Base-by-base conservation (phyloP, 2,888 invertebrate species). In the Drosophila villosipedis region DNA sequence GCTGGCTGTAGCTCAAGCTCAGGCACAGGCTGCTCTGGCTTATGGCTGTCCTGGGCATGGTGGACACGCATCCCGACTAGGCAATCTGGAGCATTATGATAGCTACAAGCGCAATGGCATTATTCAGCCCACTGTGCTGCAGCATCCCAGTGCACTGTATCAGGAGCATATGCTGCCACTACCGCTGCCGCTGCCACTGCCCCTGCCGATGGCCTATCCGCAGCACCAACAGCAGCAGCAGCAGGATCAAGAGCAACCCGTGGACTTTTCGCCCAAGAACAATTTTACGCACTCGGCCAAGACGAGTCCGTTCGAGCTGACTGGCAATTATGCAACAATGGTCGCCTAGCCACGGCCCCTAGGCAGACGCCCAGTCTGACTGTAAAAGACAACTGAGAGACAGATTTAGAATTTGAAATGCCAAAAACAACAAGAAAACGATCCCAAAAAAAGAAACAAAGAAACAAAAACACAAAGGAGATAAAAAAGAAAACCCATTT, bases 211-310 rank as follows among this genome's bases (percentile, higher is more conserved):
- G 59, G 88, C 85, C 39, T 67, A 72, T 19, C 43, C 57, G 68
- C 57, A 35, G 37, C 77, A 19, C 52, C 60, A 39, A 6, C 65
- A 9, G 4, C 72, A 70, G 4, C 72, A 70, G 4, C 30, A 28
- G 1, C 72, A 50, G 9, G 80, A 70, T 43, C 93, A 93, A 73
- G 93, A 93, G 37, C 91, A 92, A 69, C 93, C 93, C 4, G 92
- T 93, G 4, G 93, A 93, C 73, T 93, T 93, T 69, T 93, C 93
- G 59, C 93, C 93, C 22, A 93, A 93, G 65, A 93, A 93, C 69
- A 93, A 91, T 80, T 93, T 93, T 28, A 90, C 92, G 69, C 93
- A 93, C 89, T 92, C 93, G 72, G 89, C 91, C 49, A 93, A 92
- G 73, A 93, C 93, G 61, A 93, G 93, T 88, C 93, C 93, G 31